Evolutionary conservation across 2,797 vertebrate genomes (phyloP).

Genomic region (Gymnopithys bicolor): DNA sequence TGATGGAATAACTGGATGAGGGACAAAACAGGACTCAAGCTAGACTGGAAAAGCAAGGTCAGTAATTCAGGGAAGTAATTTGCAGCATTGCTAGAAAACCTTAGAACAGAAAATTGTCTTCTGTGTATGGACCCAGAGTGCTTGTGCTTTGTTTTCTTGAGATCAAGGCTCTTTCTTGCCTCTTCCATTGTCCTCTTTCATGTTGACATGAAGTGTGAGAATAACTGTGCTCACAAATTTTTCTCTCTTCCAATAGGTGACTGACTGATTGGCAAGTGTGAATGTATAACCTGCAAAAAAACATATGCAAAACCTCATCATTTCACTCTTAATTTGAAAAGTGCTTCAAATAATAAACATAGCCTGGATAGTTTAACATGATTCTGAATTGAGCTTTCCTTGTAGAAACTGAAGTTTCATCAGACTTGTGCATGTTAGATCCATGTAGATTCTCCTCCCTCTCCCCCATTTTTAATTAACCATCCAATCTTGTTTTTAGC

Average conservation of each 20-base stretch:
- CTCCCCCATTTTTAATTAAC: slow-evolving; percentile 64
- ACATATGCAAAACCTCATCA: rapidly evolving
- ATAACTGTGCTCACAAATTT: neutral
- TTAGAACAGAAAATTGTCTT: neutral
- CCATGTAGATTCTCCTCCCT: slow-evolving; percentile 10
- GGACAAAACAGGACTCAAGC: neutral
- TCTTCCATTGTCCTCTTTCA: neutral
- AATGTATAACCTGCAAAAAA: neutral
- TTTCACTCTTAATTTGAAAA: neutral
- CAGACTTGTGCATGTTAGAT: slow-evolving; percentile 13
- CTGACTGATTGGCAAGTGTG: neutral
- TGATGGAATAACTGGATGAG: neutral
- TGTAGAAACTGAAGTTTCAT: neutral
- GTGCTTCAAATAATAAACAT: neutral
- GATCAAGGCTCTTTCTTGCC: neutral
- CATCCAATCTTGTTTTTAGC: slow-evolving; percentile 56
- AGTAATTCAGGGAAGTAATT: neutral
- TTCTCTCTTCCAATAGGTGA: neutral
- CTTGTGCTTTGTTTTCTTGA: neutral
- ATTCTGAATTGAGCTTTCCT: neutral
- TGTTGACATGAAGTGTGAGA: neutral
- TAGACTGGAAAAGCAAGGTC: neutral
- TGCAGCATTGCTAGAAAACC: neutral
- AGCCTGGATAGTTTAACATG: neutral
- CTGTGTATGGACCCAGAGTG: neutral